Base-by-base conservation (phyloP, 1,140 invertebrate genomes). In the Battus philenor region DNA sequence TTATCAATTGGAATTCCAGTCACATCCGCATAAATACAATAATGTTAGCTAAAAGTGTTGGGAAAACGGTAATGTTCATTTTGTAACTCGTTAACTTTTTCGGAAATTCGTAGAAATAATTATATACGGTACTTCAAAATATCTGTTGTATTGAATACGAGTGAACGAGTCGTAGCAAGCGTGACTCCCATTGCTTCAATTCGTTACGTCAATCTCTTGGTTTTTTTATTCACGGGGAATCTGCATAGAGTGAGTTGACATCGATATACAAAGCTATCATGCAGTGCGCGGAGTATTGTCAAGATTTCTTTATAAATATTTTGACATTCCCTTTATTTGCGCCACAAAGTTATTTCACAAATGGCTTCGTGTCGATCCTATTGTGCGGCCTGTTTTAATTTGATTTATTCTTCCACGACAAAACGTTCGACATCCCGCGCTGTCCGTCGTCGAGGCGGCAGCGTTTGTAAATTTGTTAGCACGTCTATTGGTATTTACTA, bases 251-350 rank as follows among this genome's bases (percentile, higher is more conserved):
- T 73, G 68, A 81, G 72, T 76, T 78, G 75, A 81, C 74, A 80
- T 59, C 52, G 61, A 52, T 64, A 45, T 51, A 79, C 75, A 81
- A 83, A 71, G 74, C 65, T 59, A 58, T 54, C 75, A 59, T 68
- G 72, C 71, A 58, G 76, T 48, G 78, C 59, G 55, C 51, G 47
- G 11, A 29, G 58, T 57, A 74, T 82, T 82, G 80, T 80, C 60
- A 59, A 45, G 64, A 61, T 77, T 74, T 77, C 80, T 82, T 80
- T 80, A 79, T 80, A 84, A 84, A 84, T 84, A 84, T 82, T 84
- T 77, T 84, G 80, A 84, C 80, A 84, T 84, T 74, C 66, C 68
- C 75, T 78, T 76, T 73, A 76, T 73, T 78, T 67, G 61, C 44
- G 50, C 63, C 62, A 69, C 66, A 56, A 50, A 72, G 68, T 68